These are phyloP conservation scores for Oxyruncus cristatus DNA, from an alignment of 2,113 vertebrate species.

Conservation along the genomic window DNA sequence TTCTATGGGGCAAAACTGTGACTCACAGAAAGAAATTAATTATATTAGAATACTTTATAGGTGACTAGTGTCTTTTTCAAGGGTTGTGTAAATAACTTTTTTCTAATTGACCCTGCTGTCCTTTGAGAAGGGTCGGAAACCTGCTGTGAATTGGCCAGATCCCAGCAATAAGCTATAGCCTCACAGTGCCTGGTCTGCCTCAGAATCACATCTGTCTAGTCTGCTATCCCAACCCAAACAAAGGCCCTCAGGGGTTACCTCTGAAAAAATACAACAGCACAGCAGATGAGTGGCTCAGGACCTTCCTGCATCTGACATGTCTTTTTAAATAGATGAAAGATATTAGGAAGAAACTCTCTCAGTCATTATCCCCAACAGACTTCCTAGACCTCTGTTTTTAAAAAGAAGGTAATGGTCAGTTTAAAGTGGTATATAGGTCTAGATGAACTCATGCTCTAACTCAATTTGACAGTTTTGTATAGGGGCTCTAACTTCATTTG, in stretches of 20 bases:
- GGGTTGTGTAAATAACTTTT: neutral
- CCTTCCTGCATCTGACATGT: neutral
- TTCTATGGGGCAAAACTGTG: neutral
- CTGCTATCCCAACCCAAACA: neutral
- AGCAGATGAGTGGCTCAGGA: neutral
- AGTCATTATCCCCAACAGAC: neutral
- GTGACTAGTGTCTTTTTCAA: neutral
- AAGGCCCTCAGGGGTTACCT: neutral
- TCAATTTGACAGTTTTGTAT: neutral
- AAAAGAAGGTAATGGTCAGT: neutral
- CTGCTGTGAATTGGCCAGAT: neutral
- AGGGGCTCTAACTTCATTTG: neutral
- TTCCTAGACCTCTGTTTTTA: neutral
- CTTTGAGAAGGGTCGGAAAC: neutral
- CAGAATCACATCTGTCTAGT: neutral
- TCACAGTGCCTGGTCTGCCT: neutral
- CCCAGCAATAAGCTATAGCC: neutral
- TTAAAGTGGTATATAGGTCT: neutral
- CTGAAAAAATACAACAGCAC: neutral
- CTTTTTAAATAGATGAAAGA: neutral
- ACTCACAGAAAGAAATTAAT: neutral
- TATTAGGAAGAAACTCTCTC: neutral
- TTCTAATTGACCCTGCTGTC: neutral
- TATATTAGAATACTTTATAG: neutral
- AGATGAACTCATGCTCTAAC: accelerated